A percentile compares a stretch with the other conserved stretches of the same genome.
Conservation (phyloP, 2,888 invertebrate species). For the Mimachlamys varia region DNA sequence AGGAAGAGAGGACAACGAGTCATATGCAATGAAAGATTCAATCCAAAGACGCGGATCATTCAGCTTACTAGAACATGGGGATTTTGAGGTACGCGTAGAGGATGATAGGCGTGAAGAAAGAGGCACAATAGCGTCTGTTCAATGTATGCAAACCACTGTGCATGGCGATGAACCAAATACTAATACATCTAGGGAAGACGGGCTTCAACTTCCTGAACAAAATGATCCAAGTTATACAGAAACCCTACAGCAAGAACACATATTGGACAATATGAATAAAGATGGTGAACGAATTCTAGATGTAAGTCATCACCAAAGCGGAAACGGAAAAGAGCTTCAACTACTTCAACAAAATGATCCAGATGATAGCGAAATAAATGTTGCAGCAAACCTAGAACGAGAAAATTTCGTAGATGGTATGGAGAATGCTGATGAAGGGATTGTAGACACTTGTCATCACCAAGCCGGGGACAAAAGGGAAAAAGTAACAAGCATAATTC, state of each 20-base stretch:
- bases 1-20: not conserved
- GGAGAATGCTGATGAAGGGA: not conserved
- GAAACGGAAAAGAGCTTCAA: not conserved
- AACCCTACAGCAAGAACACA: not conserved
- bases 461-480: too few relatives aligned
- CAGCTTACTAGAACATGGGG: not conserved
- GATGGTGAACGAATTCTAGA: not conserved
- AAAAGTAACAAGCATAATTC: too few relatives aligned
- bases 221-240: not conserved
- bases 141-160: not conserved
- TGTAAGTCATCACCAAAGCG: not conserved
- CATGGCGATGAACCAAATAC: not conserved
- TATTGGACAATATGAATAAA: not conserved
- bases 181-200: not conserved
- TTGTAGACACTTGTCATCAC: not conserved
- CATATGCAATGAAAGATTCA: not conserved
- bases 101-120: not conserved
- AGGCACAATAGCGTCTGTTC: not conserved
- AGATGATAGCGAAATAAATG: too few relatives aligned
- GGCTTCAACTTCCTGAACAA: not conserved
- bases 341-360: not conserved
- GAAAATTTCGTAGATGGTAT: not conserved
- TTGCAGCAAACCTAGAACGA: not conserved
- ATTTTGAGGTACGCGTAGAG: not conserved
- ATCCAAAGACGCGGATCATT: not conserved